These are phyloP conservation scores for Smittia sp. DNA, from an alignment of 2,888 invertebrate species.

Conservation along the genomic window DNA sequence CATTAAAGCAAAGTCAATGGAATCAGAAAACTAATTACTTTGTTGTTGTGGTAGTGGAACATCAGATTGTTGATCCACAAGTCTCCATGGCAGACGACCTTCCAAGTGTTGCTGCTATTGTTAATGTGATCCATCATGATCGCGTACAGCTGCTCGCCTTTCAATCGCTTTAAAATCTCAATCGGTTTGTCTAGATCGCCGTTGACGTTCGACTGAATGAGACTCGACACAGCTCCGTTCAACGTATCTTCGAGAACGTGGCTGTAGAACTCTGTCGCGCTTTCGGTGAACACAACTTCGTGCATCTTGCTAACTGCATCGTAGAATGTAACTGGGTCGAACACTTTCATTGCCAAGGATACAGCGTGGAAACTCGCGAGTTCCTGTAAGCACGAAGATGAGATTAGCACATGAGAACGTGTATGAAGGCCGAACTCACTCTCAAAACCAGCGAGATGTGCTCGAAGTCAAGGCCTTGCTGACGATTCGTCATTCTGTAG, in stretches of 20 bases:
- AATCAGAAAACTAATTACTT: too few relatives aligned
- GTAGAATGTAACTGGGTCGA: constrained; percentile 45
- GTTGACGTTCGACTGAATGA: neutral
- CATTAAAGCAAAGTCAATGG: too few relatives aligned
- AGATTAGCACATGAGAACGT: neutral
- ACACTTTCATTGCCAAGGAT: constrained; percentile 49
- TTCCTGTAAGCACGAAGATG: constrained; percentile 46
- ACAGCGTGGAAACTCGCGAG: constrained; percentile 50
- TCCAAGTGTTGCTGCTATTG: constrained; percentile 1
- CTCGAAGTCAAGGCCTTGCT: constrained; percentile 47
- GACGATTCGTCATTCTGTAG: constrained; percentile 49
- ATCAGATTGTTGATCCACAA: constrained; percentile 53
- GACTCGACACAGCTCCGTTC: neutral
- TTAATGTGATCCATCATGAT: constrained; percentile 18
- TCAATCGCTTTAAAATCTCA: constrained; percentile 11
- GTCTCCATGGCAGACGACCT: constrained; percentile 51
- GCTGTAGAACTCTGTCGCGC: constrained; percentile 22
- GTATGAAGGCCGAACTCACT: constrained; percentile 44
- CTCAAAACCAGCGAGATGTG: constrained; percentile 50
- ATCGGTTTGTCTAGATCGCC: constrained; percentile 14
- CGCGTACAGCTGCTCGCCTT: neutral
- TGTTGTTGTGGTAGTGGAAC: constrained; percentile 45
- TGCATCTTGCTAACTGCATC: constrained; percentile 45
- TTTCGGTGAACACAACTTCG: constrained; percentile 49
- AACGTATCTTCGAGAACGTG: constrained; percentile 13